Evolutionary conservation across 2,888 invertebrate genomes (phyloP), one percentile per base, ranked within the genome.

Genomic region (Aelia acuminata): DNA sequence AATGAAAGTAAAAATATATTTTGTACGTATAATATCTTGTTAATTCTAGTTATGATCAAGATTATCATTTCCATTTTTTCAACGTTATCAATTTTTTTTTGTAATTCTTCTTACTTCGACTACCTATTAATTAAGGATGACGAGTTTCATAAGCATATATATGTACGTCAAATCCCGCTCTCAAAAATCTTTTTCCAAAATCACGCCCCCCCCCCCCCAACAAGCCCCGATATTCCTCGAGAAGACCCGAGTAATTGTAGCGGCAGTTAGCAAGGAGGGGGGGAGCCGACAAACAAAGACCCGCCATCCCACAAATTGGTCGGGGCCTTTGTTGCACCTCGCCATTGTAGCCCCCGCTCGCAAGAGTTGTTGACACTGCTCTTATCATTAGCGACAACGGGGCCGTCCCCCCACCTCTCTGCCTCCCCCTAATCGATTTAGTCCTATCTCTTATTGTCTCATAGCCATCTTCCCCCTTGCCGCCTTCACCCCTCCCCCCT

Each of bases 331-430:
- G 63, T 70, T 18, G 35, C 18, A 20, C 18, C 63, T 18, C 7
- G 31, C 35, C 35, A 70, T 70, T 70, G 63, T 70, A 5, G 4
- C 35, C 63, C 0, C 18, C 5, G n/a, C n/a, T n/a, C n/a, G n/a
- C n/a, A n/a, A n/a, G n/a, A 15, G 57, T 31, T 35, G 63, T 70
- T 70, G 63, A 70, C 63, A 35, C 63, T 70, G 31, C 35, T 70
- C 63, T 70, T 70, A 70, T 70, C 63, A 70, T 70, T 70, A 70
- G 63, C 35, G 63, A 70, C 63, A 57, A 57, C 26, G 57, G 53
- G 57, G 26, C 57, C 4, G 57, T 70, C 57, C 26, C 53, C 15
- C 26, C 57, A 18, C 15, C 18, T 18, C 49, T 4, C 18, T 18
- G 18, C 49, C 18, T 5, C 53, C 10, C 53, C n/a, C 63, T 70